Evolutionary conservation across 2,797 vertebrate genomes (phyloP), one percentile per base, ranked within the genome.

Genomic region (Macropus fuliginosus): DNA sequence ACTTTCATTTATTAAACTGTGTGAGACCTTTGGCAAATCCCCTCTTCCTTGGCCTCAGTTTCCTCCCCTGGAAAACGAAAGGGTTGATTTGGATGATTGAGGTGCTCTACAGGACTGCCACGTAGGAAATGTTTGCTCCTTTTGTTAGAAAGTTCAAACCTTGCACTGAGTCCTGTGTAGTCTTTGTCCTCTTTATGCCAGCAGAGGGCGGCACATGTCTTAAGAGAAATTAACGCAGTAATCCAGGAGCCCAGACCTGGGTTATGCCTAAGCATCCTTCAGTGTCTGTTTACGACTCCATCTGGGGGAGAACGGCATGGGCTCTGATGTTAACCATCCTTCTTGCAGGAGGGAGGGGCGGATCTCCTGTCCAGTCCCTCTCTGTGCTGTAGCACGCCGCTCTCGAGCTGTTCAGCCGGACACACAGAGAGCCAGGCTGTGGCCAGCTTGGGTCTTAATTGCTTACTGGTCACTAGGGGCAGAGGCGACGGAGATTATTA

Each of bases 191-290:
- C 0, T 14, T 74, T 0, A 90, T 1, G 0, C 97, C 97, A 98
- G 97, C 89, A 97, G 97, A 97, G 97, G 96, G 98, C 98, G 97
- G 97, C 94, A 94, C 27, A 24, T 31, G 34, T 94, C 40, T 89
- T 24, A 31, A 81, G n/a, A 54, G 16, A 95, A 66, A 87, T 40
- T 40, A 74, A 5, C 12, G 13, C 40, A 87, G 74, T 87, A 27
- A 27, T 50, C 11, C 24, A 11, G 40, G 40, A 14, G 21, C 40
- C 21, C 21, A n/a, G 62, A n/a, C 14, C 54, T 0, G 0, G 0
- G 0, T 29, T 46, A 50, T 28, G 8, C 56, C 0, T 0, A 0
- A 18, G 74, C 28, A 3, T 54, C n/a, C 29, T 66, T 0, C 1
- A 3, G 29, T 12, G 40, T 56, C 57, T 16, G 5, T 1, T 9